Evolutionary conservation across 2,797 vertebrate genomes (phyloP).

Genomic region (Linurgus olivaceus): DNA sequence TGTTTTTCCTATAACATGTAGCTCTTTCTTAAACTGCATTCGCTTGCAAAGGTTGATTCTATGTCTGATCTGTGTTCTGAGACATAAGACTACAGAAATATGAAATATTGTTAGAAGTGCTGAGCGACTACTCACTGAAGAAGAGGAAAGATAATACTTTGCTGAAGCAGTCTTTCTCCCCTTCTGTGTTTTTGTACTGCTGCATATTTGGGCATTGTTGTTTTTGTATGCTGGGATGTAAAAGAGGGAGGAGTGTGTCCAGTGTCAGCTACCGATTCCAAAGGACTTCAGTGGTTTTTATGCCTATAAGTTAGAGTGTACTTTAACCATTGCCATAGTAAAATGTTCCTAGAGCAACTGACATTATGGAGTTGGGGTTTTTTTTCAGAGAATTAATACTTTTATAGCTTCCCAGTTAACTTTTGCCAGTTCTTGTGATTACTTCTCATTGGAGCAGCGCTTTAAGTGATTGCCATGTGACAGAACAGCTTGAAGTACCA

Average conservation of each 20-base stretch:
- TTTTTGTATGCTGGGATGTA: not conserved
- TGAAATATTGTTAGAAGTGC: not conserved
- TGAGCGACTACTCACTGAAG: not conserved
- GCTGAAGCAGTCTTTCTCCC: not conserved
- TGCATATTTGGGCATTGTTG: not conserved
- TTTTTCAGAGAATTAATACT: not conserved
- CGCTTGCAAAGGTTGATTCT: not conserved
- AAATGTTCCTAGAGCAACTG: not conserved
- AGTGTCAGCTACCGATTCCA: not conserved
- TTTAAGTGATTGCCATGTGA: not conserved
- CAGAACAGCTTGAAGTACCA: not conserved
- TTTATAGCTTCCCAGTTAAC: not conserved
- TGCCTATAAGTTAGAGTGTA: fast-evolving
- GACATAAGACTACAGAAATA: not conserved
- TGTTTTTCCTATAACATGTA: fast-evolving
- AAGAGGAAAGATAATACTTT: not conserved
- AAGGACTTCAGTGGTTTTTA: not conserved
- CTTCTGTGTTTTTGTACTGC: not conserved
- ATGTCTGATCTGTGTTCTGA: not conserved
- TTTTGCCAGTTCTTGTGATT: not conserved
- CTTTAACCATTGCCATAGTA: not conserved
- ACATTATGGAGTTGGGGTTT: not conserved
- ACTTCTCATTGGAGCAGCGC: not conserved
- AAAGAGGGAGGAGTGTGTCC: not conserved
- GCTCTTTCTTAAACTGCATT: not conserved